Conservation (phyloP, 2,113 vertebrate species). For the Pagrus major region DNA sequence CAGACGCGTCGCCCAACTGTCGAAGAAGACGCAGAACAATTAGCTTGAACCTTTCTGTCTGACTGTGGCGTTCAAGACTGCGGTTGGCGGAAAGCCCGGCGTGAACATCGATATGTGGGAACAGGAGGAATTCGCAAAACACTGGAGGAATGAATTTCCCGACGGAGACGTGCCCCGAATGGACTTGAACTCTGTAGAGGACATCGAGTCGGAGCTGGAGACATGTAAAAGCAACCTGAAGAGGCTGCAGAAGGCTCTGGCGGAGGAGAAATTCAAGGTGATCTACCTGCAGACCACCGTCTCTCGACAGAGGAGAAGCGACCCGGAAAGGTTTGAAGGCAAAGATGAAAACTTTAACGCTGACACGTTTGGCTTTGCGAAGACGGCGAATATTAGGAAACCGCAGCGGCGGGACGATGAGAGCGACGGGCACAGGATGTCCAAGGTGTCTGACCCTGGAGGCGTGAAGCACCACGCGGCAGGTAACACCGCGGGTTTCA, state of each 20-base stretch:
- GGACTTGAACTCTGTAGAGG: constrained; percentile 85
- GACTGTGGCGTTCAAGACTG: neutral
- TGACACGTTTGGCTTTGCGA: neutral
- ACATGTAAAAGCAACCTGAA: constrained; percentile 86
- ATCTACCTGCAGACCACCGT: constrained; percentile 90
- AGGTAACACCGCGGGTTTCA: constrained; percentile 28
- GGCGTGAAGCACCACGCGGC: constrained; percentile 35
- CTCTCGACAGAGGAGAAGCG: constrained; percentile 71
- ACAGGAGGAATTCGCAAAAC: constrained; percentile 89
- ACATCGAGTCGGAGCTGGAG: constrained; percentile 90
- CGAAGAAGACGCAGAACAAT: constrained; percentile 10
- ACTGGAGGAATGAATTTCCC: constrained; percentile 92
- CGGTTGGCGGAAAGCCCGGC: constrained; percentile 7
- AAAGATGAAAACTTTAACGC: constrained; percentile 71
- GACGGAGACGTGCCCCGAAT: constrained; percentile 87
- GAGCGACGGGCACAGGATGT: constrained; percentile 28
- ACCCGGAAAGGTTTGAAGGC: constrained; percentile 38
- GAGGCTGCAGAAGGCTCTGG: constrained; percentile 88
- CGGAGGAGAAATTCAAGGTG: constrained; percentile 93
- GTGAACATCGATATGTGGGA: constrained; percentile 86
- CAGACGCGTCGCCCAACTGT: neutral
- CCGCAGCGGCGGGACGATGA: constrained; percentile 24
- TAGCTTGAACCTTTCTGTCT: neutral
- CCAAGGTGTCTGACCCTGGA: constrained; percentile 24
- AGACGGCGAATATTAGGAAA: constrained; percentile 1